A percentile compares a stretch with the other conserved stretches of the same genome.
These are phyloP conservation scores for Cephus rjabovi DNA, from an alignment of 2,888 invertebrate species.

Conservation along the genomic window DNA sequence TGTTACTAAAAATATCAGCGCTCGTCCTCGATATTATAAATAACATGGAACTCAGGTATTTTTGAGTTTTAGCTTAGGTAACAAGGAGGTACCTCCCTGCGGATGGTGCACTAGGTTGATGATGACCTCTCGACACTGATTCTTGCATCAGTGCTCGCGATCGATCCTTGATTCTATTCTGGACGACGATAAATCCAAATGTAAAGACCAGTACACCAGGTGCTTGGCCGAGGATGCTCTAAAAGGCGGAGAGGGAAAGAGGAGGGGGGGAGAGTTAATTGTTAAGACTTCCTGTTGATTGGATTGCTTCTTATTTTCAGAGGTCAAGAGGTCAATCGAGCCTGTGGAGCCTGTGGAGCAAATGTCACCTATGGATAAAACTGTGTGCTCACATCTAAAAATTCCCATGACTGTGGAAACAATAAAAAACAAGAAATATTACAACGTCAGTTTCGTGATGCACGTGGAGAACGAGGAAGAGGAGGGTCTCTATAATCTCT, in stretches of 20 bases:
- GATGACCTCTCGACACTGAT: not conserved
- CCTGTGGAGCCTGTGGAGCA: slow-evolving; percentile 24
- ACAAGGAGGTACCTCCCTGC: slow-evolving; percentile 29
- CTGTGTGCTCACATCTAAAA: slow-evolving; percentile 50
- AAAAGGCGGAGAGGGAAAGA: not conserved
- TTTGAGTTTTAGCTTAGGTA: slow-evolving; percentile 45
- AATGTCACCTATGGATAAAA: slow-evolving; percentile 3
- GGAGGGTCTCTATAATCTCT: slow-evolving; percentile 94
- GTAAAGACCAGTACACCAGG: not conserved
- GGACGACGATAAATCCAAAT: not conserved
- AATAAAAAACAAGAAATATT: slow-evolving; percentile 71
- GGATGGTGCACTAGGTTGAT: not conserved
- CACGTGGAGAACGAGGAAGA: slow-evolving; percentile 80
- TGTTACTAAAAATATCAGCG: slow-evolving; percentile 36
- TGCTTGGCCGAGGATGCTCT: not conserved
- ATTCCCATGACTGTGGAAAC: slow-evolving; percentile 72
- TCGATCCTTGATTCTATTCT: slow-evolving; percentile 17
- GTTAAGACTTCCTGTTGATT: not conserved
- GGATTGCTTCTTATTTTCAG: slow-evolving; percentile 27
- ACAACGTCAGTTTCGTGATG: slow-evolving; percentile 80
- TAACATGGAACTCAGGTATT: slow-evolving; percentile 51
- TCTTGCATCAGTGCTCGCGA: slow-evolving; percentile 13
- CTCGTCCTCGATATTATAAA: slow-evolving; percentile 56
- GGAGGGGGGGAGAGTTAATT: not conserved
- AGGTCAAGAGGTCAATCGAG: slow-evolving; percentile 24